Base-by-base conservation (phyloP, 1,140 invertebrate species). In the Notospermus geniculatus region DNA sequence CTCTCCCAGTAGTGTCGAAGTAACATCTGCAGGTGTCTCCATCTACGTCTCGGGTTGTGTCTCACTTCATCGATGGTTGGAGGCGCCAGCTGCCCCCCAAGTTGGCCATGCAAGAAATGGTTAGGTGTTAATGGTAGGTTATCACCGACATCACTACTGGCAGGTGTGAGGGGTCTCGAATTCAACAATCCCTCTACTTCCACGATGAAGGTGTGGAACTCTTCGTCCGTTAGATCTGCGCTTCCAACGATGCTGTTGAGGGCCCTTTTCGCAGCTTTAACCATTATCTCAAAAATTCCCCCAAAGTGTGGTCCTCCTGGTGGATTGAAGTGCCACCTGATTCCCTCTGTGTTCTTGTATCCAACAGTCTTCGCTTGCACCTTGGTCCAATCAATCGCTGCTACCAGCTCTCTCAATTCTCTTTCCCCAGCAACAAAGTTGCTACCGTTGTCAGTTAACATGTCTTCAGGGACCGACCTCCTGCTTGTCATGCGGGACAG, bases 81-180 rank as follows among this genome's bases (percentile, higher is more conserved):
- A 13, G 54, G 54, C 7, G 28, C 54, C 19, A 55, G 28, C 54
- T 28, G 19, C 17, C 54, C 54, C 7, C 54, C 54, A 2, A 55
- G 9, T 27, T 55, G 54, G 11, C 56, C 56, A 57, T 41, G 39
- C 13, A 57, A 22, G 23, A 57, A 57, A 41, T 41, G 56, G 27
- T 57, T 57, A 9, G 56, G 56, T 13, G 56, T 57, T 11, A 57
- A 32, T 57, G 56, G 56, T 22, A 43, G 30, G 15, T 19, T 36
- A 57, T 32, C 56, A 41, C 41, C 11, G 19, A 57, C 19, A 30
- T 25, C 56, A 17, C 65, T 50, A 61, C 80, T 81, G 22, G 70
- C 66, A n/a, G 62, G 66, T 65, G 76, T 69, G 25, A 50, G 5
- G 46, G 46, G 46, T 50, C 46, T 50, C 4, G 19, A 23, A n/a